Conservation (phyloP, 1,140 invertebrate species). For the Drosophila prosaltans region DNA sequence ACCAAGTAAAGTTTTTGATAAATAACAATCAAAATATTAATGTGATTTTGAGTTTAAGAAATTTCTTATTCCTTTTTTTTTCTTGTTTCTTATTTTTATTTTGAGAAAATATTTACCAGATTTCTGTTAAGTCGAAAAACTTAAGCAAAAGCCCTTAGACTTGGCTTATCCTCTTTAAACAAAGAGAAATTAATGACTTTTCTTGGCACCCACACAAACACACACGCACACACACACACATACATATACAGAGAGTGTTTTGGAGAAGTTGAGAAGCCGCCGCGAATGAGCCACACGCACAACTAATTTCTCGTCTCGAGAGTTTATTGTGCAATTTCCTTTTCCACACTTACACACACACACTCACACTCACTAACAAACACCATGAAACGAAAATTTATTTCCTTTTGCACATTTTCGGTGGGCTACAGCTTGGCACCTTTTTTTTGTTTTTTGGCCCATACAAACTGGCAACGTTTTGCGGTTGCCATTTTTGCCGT, state of each 20-base stretch:
- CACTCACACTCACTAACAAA: slow-evolving; percentile 20
- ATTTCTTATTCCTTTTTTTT: no score
- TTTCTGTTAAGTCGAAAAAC: background rate
- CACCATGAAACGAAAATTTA: slow-evolving; percentile 43
- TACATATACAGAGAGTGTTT: slow-evolving; percentile 3
- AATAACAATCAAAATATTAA: slow-evolving; percentile 10
- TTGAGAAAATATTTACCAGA: background rate
- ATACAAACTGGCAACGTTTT: slow-evolving; percentile 58
- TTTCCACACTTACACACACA: slow-evolving; percentile 24
- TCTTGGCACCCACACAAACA: background rate
- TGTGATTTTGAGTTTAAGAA: background rate
- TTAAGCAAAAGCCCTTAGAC: slow-evolving; percentile 2
- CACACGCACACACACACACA: background rate
- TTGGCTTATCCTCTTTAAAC: slow-evolving; percentile 9
- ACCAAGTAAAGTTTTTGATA: background rate
- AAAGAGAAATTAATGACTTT: slow-evolving; percentile 8
- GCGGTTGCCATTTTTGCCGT: slow-evolving; percentile 68
- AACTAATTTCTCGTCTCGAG: slow-evolving; percentile 78
- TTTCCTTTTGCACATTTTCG: slow-evolving; percentile 46
- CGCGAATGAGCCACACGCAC: slow-evolving; percentile 52
- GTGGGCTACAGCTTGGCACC: slow-evolving; percentile 19
- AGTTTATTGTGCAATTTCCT: slow-evolving; percentile 81
- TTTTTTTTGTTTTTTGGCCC: slow-evolving; percentile 1
- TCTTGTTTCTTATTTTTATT: background rate
- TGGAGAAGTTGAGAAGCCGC: slow-evolving; percentile 45